A percentile compares a stretch with the other conserved stretches of the same genome.
Evolutionary conservation across 2,113 vertebrate species (phyloP).

Genomic region (Diphyllodes magnificus): DNA sequence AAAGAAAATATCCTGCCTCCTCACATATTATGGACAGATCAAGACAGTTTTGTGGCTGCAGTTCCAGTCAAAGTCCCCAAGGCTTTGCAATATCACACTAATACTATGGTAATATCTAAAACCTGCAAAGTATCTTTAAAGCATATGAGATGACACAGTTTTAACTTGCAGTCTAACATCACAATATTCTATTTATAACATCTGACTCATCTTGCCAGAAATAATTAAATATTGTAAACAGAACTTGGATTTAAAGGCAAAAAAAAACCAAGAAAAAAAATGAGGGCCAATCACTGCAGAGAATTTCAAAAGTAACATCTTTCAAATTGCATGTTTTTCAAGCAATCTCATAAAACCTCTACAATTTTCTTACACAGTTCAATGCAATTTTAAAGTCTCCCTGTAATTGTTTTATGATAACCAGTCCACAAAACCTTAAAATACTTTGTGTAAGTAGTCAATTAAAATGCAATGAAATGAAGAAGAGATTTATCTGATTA

Average conservation of each 20-base stretch:
- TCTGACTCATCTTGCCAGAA: conserved; percentile 12
- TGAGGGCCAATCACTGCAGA: background rate
- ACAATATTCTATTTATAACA: conserved; percentile 47
- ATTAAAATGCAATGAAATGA: conserved; percentile 37
- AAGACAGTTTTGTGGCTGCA: background rate
- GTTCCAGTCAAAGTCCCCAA: background rate
- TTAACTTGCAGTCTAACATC: conserved; percentile 27
- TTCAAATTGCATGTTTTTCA: background rate
- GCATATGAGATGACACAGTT: conserved; percentile 27
- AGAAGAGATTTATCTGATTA: conserved; percentile 35
- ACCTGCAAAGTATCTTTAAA: conserved; percentile 16
- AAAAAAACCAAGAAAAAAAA: background rate
- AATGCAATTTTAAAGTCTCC: background rate
- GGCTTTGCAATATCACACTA: background rate
- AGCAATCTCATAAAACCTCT: background rate
- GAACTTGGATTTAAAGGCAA: conserved; percentile 6
- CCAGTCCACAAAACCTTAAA: background rate
- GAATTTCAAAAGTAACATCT: background rate
- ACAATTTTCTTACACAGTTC: background rate
- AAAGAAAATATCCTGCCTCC: background rate
- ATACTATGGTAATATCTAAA: background rate
- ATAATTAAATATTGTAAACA: conserved; percentile 55
- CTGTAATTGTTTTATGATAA: background rate
- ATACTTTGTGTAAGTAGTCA: background rate
- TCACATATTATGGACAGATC: background rate